phyloP scores from a whole-genome alignment of 2,888 invertebrate species.

The Cheilosia scutellata region DNA sequence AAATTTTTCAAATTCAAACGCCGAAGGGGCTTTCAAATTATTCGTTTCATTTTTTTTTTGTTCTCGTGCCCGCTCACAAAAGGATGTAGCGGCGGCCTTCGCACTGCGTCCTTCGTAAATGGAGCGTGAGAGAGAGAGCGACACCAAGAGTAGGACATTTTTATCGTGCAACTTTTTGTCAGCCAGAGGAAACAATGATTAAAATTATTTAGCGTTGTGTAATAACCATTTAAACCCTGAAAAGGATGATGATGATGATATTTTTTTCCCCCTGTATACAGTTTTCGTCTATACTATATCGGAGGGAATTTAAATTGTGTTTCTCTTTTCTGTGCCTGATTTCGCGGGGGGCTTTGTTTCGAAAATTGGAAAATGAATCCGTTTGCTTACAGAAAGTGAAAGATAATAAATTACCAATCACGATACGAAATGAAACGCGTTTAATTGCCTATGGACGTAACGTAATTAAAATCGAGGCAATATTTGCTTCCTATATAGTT shows the following conservation, averaged over 20 bases:
- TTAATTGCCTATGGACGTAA: slow-evolving; percentile 46
- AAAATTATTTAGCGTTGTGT: slow-evolving; percentile 63
- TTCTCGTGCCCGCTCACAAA: slow-evolving; percentile 40
- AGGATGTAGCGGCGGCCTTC: slow-evolving; percentile 51
- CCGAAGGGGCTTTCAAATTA: slow-evolving; percentile 66
- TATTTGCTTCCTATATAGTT: slow-evolving; percentile 23
- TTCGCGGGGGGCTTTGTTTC: slow-evolving; percentile 4
- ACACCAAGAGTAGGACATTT: slow-evolving; percentile 18
- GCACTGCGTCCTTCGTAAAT: slow-evolving; percentile 26
- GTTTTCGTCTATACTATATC: background rate
- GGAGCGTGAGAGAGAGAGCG: background rate
- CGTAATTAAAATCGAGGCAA: slow-evolving; percentile 62
- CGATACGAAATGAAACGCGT: slow-evolving; percentile 56
- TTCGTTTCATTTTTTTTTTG: slow-evolving; percentile 38
- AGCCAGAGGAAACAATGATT: slow-evolving; percentile 65
- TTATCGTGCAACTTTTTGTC: slow-evolving; percentile 56
- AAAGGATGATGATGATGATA: slow-evolving; percentile 46
- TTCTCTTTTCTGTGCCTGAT: slow-evolving; percentile 30
- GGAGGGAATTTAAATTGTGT: slow-evolving; percentile 44
- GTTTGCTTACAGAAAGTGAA: background rate
- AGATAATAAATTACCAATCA: slow-evolving; percentile 67
- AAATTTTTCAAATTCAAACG: slow-evolving; percentile 56
- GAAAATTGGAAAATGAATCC: slow-evolving; percentile 55
- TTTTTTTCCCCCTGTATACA: background rate
- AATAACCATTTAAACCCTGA: slow-evolving; percentile 66